Conservation (phyloP, 2,888 invertebrate genomes). For the Sipunculus nudus region DNA sequence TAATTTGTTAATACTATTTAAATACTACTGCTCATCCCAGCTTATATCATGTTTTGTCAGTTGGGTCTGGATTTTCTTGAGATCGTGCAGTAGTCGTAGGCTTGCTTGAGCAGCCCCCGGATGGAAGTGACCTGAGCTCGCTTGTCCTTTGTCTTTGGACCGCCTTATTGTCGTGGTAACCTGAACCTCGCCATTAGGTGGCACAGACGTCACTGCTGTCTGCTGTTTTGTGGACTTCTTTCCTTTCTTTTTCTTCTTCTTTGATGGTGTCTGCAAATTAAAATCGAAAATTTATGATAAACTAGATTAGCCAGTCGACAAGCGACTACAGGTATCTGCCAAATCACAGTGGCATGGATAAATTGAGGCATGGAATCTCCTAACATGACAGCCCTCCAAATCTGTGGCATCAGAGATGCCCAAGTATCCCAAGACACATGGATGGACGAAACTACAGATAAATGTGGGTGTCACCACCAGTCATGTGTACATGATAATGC, state of each 20-base stretch:
- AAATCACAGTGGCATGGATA: too few relatives aligned
- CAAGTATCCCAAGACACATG: too few relatives aligned
- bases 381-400: too few relatives aligned
- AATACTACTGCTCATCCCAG: too few relatives aligned
- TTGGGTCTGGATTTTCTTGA: conserved; percentile 61
- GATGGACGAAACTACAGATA: too few relatives aligned
- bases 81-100: conserved; percentile 57
- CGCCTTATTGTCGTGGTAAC: conserved; percentile 50
- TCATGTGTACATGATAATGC: too few relatives aligned
- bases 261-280: conserved; percentile 39
- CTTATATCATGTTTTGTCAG: conserved; percentile 60
- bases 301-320: too few relatives aligned
- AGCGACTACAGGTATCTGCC: too few relatives aligned
- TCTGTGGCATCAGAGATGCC: too few relatives aligned
- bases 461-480: too few relatives aligned
- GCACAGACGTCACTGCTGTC: conserved; percentile 5
- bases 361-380: too few relatives aligned
- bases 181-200: conserved; percentile 47
- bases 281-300: not conserved
- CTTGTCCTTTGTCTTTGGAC: conserved; percentile 40
- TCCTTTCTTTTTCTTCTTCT: conserved; percentile 45
- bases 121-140: conserved; percentile 40
- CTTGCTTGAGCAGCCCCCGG: conserved; percentile 19
- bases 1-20: too few relatives aligned
- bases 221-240: not conserved